Base-by-base conservation (phyloP, 2,888 invertebrate species). In the Strigamia transsilvanica region DNA sequence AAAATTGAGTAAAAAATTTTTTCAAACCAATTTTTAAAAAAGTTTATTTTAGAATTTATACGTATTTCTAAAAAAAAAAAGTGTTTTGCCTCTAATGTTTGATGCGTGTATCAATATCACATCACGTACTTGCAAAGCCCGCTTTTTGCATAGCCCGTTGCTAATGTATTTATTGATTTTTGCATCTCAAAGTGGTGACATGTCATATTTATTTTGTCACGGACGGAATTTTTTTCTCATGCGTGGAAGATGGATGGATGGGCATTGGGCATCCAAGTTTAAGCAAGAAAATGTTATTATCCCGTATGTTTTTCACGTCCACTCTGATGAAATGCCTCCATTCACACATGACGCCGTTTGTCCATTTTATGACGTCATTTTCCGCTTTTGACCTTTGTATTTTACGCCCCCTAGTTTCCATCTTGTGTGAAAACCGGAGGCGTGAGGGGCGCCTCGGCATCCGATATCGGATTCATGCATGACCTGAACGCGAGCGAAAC, bases 341-440 rank as follows among this genome's bases (percentile, higher is more conserved):
- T 73, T 73, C 32, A 73, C 73, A 73, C 73, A 32, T 73, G 73
- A 73, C 73, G 73, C 23, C 73, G 32, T 73, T 73, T 73, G 73
- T 73, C 73, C 73, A 23, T 73, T 73, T 73, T 73, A 73, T 73
- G 73, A 73, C 73, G 73, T 73, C 73, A 73, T 73, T 73, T 73
- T 73, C 73, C 15, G 73, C 73, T 73, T 73, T 32, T 73, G 73
- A 73, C 73, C 73, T 73, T 73, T 73, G 73, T 73, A n/a, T 73
- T 73, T 73, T 73, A 73, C 73, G 73, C 73, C 73, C 73, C 13
- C 73, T 73, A 73, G 73, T 73, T 73, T 73, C 73, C 23, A 73
- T 23, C 73, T 32, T n/a, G 73, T 73, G 73, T 73, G 73, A 73
- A 73, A 73, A 73, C 73, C 73, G 73, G 73, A 73, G 73, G 73